Evolutionary conservation across 2,113 vertebrate species (phyloP).

Genomic region (Nibea albiflora): DNA sequence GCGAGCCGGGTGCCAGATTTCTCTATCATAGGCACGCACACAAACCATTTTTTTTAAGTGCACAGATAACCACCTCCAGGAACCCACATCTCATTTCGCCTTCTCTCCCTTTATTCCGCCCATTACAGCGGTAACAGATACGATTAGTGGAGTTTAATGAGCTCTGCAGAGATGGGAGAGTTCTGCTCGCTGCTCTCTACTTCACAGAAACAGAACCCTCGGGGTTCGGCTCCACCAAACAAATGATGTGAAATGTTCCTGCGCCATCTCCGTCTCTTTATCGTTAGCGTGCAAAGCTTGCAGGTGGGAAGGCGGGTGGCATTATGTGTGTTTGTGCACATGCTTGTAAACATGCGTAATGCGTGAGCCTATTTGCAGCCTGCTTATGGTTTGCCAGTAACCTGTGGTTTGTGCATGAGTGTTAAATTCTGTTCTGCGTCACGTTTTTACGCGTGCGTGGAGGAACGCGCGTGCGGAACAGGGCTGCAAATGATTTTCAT

Average conservation of each 20-base stretch:
- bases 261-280: conserved; percentile 23
- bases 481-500: neutral
- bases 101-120: conserved; percentile 57
- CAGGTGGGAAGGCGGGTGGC: neutral
- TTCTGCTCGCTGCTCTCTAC: conserved; percentile 42
- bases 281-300: conserved; percentile 13
- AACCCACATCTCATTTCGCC: conserved; percentile 53
- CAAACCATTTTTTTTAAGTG: conserved; percentile 43
- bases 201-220: conserved; percentile 60
- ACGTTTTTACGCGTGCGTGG: neutral
- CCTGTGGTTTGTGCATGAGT: neutral
- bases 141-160: conserved; percentile 79
- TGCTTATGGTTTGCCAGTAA: neutral
- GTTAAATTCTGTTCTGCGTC: neutral
- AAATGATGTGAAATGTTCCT: conserved; percentile 24
- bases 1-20: conserved; percentile 40
- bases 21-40: conserved; percentile 2
- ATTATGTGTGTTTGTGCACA: neutral
- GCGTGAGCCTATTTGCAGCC: neutral
- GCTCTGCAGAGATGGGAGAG: conserved; percentile 73
- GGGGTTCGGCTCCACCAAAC: conserved; percentile 46
- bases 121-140: conserved; percentile 68
- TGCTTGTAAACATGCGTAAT: neutral
- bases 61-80: conserved; percentile 54
- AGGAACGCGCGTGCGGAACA: neutral